Evolutionary conservation across 2,888 invertebrate species (phyloP).

Genomic region (Drosophila limbata): DNA sequence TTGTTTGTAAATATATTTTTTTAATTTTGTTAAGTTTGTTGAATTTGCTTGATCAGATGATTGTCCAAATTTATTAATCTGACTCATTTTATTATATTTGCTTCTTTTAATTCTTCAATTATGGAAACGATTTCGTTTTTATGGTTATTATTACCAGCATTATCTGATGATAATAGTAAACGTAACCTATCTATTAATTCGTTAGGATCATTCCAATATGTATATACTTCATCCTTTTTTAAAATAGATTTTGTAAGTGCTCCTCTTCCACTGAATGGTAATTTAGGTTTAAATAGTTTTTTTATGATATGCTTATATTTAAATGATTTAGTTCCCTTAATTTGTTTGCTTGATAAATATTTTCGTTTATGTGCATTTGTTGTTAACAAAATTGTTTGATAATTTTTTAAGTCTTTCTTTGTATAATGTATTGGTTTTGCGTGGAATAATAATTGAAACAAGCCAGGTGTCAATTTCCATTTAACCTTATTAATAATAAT

Average conservation of each 20-base stretch:
- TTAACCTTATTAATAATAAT: no score
- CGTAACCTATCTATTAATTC: conserved; percentile 70
- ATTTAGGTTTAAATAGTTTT: conserved; percentile 7
- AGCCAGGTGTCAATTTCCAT: neutral
- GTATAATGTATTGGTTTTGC: conserved; percentile 3
- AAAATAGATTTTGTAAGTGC: neutral
- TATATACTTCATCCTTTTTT: conserved; percentile 36
- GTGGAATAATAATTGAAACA: conserved; percentile 5
- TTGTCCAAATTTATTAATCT: conserved; percentile 16
- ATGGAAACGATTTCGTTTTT: conserved; percentile 15
- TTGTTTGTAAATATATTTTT: conserved; percentile 2
- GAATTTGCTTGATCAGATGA: neutral
- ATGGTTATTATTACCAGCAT: conserved; percentile 15
- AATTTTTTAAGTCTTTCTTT: conserved; percentile 9
- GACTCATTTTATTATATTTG: conserved; percentile 23
- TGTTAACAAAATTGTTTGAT: conserved; percentile 5
- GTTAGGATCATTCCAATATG: conserved; percentile 72
- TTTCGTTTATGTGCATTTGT: conserved; percentile 21
- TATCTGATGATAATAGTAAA: conserved; percentile 15
- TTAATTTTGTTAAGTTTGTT: neutral
- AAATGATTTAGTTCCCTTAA: conserved; percentile 15
- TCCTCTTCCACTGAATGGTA: conserved; percentile 5
- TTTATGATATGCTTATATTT: conserved; percentile 12
- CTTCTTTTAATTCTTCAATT: conserved; percentile 14
- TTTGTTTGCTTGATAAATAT: conserved; percentile 4